A percentile compares a stretch with the other conserved stretches of the same genome.
Evolutionary conservation across 2,888 invertebrate species (phyloP).

Genomic region (Diaperis boleti): DNA sequence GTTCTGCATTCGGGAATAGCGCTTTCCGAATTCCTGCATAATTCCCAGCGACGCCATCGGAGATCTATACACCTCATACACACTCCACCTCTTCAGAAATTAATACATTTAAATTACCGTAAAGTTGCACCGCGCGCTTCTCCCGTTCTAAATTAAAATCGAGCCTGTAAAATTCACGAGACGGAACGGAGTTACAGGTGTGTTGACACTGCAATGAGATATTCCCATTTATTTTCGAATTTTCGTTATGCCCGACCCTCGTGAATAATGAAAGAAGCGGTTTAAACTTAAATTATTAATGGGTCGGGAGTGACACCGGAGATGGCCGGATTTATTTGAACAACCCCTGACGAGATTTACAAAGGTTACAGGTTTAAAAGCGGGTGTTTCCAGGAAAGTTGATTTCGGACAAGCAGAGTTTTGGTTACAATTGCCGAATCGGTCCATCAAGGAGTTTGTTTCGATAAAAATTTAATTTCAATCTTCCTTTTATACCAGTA

Average conservation of each 20-base stretch:
- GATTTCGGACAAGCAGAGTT: too few species aligned
- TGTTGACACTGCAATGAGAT: constrained; percentile 29
- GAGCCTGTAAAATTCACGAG: constrained; percentile 22
- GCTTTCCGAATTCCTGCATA: too few species aligned
- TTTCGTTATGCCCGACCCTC: constrained; percentile 24
- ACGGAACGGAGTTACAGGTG: constrained; percentile 25
- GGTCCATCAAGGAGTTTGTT: too few species aligned
- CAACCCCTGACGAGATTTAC: constrained; percentile 29
- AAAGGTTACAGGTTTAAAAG: too few species aligned
- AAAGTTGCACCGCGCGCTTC: not conserved
- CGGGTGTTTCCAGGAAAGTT: too few species aligned
- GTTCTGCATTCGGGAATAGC: too few species aligned
- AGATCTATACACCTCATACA: too few species aligned
- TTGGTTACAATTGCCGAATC: too few species aligned
- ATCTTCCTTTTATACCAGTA: too few species aligned
- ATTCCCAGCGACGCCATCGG: too few species aligned
- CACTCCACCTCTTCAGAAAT: constrained; percentile 10
- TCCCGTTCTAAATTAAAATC: constrained; percentile 26
- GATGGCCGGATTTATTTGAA: constrained; percentile 28
- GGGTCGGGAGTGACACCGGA: constrained; percentile 24
- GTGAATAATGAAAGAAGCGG: constrained; percentile 34
- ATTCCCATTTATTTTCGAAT: constrained; percentile 35
- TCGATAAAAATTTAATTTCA: too few species aligned
- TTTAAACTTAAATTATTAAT: constrained; percentile 39
- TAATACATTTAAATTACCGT: constrained; percentile 25